Percentiles rank a stretch among this genome's conserved stretches.
These are phyloP conservation scores for Platycheirus albimanus DNA, from an alignment of 2,888 invertebrate genomes.

Conservation along the genomic window DNA sequence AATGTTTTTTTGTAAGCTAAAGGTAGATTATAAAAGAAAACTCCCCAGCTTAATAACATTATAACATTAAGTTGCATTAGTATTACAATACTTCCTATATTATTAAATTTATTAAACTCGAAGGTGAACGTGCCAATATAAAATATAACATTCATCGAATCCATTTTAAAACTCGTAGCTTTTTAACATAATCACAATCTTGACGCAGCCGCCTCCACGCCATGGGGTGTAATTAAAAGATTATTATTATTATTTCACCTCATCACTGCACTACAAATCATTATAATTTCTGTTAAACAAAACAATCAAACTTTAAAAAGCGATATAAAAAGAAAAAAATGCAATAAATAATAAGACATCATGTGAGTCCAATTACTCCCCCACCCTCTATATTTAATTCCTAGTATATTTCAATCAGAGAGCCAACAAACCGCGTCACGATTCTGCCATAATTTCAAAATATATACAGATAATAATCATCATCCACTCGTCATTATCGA, in stretches of 20 bases:
- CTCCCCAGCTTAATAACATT: no score
- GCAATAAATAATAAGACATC: conserved; percentile 56
- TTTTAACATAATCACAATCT: neutral
- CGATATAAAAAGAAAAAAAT: conserved; percentile 23
- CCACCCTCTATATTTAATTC: conserved; percentile 22
- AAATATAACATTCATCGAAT: neutral
- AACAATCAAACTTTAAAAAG: conserved; percentile 16
- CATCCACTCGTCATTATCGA: conserved; percentile 59
- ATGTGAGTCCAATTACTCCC: neutral
- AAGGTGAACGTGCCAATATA: neutral
- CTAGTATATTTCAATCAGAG: conserved; percentile 41
- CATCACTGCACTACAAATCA: conserved; percentile 1
- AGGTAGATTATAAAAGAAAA: no score
- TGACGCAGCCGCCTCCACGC: neutral
- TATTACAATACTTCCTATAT: neutral
- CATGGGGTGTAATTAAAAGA: neutral
- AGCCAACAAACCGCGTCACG: conserved; percentile 63
- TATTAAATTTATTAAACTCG: neutral
- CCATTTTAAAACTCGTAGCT: neutral
- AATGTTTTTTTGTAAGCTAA: no score
- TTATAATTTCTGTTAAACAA: conserved; percentile 7
- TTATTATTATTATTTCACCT: conserved; percentile 5
- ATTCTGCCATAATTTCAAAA: conserved; percentile 66
- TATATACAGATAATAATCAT: conserved; percentile 50
- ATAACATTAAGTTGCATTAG: no score